A percentile compares a stretch with the other conserved stretches of the same genome.
These are phyloP conservation scores for Strix aluco DNA, from an alignment of 2,113 vertebrate species.

Conservation along the genomic window DNA sequence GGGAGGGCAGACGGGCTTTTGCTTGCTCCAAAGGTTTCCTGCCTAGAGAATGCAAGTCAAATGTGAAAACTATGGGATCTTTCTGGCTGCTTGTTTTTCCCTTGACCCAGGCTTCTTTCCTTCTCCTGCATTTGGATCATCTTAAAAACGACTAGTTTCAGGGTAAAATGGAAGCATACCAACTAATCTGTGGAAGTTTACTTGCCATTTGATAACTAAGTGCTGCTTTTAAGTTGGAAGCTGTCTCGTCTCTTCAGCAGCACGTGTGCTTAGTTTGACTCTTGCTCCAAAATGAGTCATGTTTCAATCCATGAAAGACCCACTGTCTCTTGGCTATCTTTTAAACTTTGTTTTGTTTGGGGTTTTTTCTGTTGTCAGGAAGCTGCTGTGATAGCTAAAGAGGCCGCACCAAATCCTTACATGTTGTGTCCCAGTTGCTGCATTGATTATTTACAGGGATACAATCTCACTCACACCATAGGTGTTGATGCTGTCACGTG, in stretches of 20 bases:
- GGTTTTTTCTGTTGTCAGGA: background rate
- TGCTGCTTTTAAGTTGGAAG: background rate
- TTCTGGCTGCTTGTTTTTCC: background rate
- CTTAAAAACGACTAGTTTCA: background rate
- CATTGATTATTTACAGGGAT: background rate
- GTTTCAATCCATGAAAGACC: background rate
- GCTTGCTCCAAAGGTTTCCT: background rate
- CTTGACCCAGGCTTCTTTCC: background rate
- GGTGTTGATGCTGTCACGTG: background rate
- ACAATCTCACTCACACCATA: rapidly evolving
- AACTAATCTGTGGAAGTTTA: background rate
- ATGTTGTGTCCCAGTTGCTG: background rate
- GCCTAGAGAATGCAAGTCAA: background rate
- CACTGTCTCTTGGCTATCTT: background rate
- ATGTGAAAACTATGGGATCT: background rate
- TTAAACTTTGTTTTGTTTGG: background rate
- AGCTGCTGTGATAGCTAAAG: background rate
- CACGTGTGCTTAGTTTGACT: background rate
- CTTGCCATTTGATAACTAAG: background rate
- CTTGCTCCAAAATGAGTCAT: background rate
- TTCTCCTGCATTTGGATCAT: background rate
- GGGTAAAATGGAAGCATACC: background rate
- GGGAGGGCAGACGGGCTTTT: background rate
- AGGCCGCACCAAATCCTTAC: background rate
- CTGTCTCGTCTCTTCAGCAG: background rate